Base-by-base conservation (phyloP, 2,113 vertebrate genomes). In the Circaetus cinerascens region DNA sequence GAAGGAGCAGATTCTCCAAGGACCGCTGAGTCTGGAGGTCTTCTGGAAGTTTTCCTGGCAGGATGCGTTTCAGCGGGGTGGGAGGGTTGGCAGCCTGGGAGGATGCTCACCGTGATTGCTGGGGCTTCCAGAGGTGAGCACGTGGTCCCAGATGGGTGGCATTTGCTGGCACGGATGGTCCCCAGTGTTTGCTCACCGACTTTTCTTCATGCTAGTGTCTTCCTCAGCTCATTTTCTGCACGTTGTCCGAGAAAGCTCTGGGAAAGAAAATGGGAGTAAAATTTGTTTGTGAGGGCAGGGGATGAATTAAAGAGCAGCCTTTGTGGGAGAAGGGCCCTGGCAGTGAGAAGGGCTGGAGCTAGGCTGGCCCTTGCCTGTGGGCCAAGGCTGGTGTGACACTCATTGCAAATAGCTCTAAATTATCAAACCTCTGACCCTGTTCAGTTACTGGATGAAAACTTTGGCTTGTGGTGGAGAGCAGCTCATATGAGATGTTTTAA, bases 41-140 rank as follows among this genome's bases (percentile, higher is more conserved):
- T 90, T 29, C 27, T 55, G 30, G 64, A 60, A 69, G 1, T 6
- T 5, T 38, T 85, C 30, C 38, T 72, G 72, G 34, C n/a, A 69
- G 71, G 82, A 11, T 4, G 18, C 0, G 0, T 69, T 81, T 45
- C 27, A 36, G 68, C 3, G 1, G n/a, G n/a, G 19, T 22, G 38
- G 29, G 56, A 55, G 36, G 8, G 13, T 26, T 48, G 38, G 62
- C 75, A 45, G 56, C 21, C 19, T 11, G 21, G 62, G 55, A 62
- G 23, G 67, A 27, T 78, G 80, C 97, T 98, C 86, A 96, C 97
- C 1, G 27, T 84, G 32, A 90, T 81, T 53, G 90, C 69, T 13
- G 98, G 76, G 11, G 92, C 88, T 38, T 95, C 96, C 90, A 80
- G 97, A 27, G 97, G 97, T 12, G 97, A 90, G 92, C 96, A 94